Percentiles rank a stretch among this genome's conserved stretches.
Conservation (phyloP, 2,113 vertebrate species). For the Pelmatolapia mariae region DNA sequence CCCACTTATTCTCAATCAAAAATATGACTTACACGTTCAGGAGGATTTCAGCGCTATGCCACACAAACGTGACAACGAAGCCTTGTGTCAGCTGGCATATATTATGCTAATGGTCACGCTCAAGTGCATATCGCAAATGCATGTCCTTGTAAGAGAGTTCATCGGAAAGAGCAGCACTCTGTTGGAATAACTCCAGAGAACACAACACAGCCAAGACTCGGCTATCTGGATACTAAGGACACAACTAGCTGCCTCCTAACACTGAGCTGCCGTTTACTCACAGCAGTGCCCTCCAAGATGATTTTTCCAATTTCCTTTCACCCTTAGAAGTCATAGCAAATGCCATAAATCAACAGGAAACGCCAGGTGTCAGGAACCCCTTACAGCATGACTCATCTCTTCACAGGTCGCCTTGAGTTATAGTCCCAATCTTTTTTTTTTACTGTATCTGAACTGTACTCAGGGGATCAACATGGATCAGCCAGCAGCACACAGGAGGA, state of each 20-base stretch:
- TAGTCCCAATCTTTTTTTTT: background rate
- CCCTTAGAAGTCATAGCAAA: constrained; percentile 3
- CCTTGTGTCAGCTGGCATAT: constrained; percentile 10
- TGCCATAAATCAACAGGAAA: constrained; percentile 39
- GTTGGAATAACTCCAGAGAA: constrained; percentile 4
- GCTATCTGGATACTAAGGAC: constrained; percentile 18
- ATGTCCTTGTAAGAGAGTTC: constrained; percentile 30
- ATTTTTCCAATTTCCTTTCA: constrained; percentile 35
- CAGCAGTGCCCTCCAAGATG: constrained; percentile 18
- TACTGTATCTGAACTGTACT: constrained; percentile 22
- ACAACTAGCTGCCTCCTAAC: constrained; percentile 1
- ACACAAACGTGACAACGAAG: background rate
- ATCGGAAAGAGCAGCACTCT: background rate
- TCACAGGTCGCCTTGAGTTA: constrained; percentile 21
- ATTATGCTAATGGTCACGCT: constrained; percentile 39
- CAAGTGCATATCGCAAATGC: background rate
- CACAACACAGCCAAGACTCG: background rate
- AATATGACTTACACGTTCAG: background rate
- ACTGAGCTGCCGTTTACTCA: background rate
- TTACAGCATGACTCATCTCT: constrained; percentile 24
- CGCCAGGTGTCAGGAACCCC: background rate
- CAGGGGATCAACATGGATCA: constrained; percentile 28
- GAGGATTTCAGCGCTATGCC: background rate
- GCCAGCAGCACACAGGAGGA: background rate
- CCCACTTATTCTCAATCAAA: background rate